Percentiles rank a stretch among this genome's conserved stretches.
Conservation (phyloP, 1,140 invertebrate species). For the Pinna nobilis region DNA sequence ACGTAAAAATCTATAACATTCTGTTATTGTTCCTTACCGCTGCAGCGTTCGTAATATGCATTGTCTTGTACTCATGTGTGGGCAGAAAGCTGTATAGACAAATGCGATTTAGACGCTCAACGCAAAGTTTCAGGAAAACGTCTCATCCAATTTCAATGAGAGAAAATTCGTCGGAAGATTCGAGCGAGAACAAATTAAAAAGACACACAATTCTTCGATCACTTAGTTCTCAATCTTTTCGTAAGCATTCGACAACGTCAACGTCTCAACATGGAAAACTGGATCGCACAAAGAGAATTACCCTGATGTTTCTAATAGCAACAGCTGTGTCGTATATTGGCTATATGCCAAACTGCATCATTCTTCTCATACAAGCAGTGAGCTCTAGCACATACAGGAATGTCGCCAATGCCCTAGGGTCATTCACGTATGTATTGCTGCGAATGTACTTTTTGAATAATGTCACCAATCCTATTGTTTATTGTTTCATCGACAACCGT, state of each 20-base stretch:
- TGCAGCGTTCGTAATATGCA: constrained; percentile 13
- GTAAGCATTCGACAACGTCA: too few relatives aligned
- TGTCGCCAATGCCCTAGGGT: neutral
- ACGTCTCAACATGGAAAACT: too few relatives aligned
- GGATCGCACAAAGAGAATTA: constrained; percentile 29
- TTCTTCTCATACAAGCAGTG: constrained; percentile 12
- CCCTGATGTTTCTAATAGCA: constrained; percentile 32
- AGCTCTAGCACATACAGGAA: neutral
- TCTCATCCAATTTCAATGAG: too few relatives aligned
- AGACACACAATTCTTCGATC: too few relatives aligned
- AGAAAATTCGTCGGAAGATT: too few relatives aligned
- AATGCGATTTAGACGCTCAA: constrained; percentile 28
- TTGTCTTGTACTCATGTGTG: constrained; percentile 26
- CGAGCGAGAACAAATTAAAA: too few relatives aligned
- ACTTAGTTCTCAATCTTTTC: too few relatives aligned
- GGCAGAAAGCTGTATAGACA: constrained; percentile 27
- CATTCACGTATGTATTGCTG: constrained; percentile 8
- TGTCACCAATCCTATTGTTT: constrained; percentile 31
- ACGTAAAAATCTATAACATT: constrained; percentile 1
- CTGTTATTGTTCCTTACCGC: constrained; percentile 22
- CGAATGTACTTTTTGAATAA: constrained; percentile 33
- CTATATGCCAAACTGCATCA: constrained; percentile 19
- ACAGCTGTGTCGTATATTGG: constrained; percentile 35
- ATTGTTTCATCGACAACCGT: constrained; percentile 34
- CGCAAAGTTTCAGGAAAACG: too few relatives aligned